A percentile compares a stretch with the other conserved stretches of the same genome.
These are phyloP conservation scores for Scolopax mira DNA, from an alignment of 2,113 vertebrate species.

Conservation along the genomic window DNA sequence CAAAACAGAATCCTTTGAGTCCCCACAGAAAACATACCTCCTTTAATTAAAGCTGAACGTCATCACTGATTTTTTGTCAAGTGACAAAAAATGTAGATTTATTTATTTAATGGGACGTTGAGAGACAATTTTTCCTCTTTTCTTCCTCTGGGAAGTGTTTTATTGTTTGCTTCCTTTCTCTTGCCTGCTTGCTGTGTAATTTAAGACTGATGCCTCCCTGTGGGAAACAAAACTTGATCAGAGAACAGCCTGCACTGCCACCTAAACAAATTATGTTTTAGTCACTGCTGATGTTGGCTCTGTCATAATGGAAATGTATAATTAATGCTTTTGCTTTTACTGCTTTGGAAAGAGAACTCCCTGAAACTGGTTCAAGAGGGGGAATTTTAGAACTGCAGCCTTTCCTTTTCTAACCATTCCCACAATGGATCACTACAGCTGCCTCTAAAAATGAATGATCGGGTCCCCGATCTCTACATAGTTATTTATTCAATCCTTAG, in stretches of 20 bases:
- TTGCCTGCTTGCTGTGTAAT: conserved; percentile 75
- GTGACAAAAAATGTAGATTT: conserved; percentile 6
- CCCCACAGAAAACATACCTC: neutral
- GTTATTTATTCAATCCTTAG: conserved; percentile 16
- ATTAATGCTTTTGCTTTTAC: conserved; percentile 73
- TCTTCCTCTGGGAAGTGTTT: conserved; percentile 51
- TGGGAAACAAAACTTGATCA: conserved; percentile 76
- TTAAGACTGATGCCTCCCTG: conserved; percentile 74
- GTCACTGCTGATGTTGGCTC: conserved; percentile 72
- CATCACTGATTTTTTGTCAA: neutral
- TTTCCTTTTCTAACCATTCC: neutral
- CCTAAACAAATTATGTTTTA: conserved; percentile 77
- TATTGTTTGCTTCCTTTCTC: conserved; percentile 71
- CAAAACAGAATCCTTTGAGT: neutral
- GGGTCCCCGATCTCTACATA: neutral
- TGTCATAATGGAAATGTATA: conserved; percentile 77
- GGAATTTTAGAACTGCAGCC: conserved; percentile 26
- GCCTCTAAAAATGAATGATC: neutral
- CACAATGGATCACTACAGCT: neutral
- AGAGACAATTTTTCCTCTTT: conserved; percentile 32
- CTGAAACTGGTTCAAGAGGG: conserved; percentile 61
- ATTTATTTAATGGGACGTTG: conserved; percentile 38
- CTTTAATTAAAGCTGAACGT: conserved; percentile 24
- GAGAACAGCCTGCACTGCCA: conserved; percentile 72
- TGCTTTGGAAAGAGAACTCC: conserved; percentile 66